phyloP scores from a whole-genome alignment of 1,140 invertebrate species.

The Neodiprion fabricii region DNA sequence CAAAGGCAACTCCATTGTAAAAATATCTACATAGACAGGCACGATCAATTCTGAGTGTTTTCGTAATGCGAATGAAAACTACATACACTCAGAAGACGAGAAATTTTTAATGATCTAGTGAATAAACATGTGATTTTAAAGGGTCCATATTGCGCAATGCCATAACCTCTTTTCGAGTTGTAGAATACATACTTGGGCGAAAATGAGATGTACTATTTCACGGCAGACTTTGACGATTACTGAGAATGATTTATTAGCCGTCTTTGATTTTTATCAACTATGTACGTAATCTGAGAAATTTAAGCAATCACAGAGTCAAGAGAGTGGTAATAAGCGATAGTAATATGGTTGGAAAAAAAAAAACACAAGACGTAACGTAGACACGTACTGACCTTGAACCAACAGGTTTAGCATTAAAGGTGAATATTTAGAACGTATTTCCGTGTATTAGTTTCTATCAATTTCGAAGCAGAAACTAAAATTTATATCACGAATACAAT shows the following conservation, averaged over 20 bases:
- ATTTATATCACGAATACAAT: background rate
- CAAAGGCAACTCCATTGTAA: background rate
- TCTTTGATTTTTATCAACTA: background rate
- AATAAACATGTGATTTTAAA: background rate
- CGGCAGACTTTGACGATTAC: background rate
- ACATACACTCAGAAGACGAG: background rate
- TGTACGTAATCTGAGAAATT: background rate
- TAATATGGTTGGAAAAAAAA: background rate
- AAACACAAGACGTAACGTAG: background rate
- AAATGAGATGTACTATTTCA: background rate
- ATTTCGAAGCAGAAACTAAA: background rate
- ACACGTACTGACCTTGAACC: background rate
- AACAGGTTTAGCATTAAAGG: background rate
- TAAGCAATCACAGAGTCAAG: too few relatives aligned
- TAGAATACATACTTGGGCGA: background rate
- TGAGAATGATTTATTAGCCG: background rate
- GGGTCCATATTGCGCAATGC: constrained; percentile 10
- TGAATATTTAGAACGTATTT: background rate
- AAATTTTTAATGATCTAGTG: background rate
- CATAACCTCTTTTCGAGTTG: background rate
- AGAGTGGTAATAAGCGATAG: background rate
- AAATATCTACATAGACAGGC: background rate
- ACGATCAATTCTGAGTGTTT: background rate
- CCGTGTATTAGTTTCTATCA: background rate
- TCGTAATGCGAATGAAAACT: background rate